Percentiles rank a stretch among this genome's conserved stretches.
Conservation (phyloP, 2,797 vertebrate species). For the Alectoris magna region DNA sequence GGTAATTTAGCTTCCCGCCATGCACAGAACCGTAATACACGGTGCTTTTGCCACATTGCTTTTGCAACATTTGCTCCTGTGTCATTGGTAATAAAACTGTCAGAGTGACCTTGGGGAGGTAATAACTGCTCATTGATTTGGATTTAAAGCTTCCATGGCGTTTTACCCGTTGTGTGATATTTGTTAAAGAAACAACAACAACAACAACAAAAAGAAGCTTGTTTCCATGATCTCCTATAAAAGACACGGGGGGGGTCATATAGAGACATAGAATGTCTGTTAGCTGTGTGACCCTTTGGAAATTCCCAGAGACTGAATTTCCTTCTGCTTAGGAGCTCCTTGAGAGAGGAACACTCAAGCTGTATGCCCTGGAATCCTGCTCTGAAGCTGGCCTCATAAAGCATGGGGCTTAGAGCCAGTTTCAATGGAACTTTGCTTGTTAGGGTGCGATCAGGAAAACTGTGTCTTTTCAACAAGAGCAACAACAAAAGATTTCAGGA, state of each 20-base stretch:
- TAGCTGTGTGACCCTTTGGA: neutral
- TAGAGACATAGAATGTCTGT: neutral
- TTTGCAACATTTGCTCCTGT: constrained; percentile 19
- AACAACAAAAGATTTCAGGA: neutral
- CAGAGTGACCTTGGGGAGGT: constrained; percentile 7
- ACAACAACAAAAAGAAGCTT: neutral
- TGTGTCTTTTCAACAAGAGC: neutral
- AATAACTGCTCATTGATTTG: constrained; percentile 31
- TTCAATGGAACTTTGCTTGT: neutral
- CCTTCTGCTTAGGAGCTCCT: neutral
- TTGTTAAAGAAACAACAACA: neutral
- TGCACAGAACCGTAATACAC: neutral
- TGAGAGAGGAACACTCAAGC: neutral
- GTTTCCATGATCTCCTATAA: neutral
- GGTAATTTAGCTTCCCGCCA: constrained; percentile 43
- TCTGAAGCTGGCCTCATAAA: neutral
- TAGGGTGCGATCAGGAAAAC: neutral
- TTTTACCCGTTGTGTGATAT: neutral
- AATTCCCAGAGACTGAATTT: neutral
- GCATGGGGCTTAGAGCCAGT: neutral
- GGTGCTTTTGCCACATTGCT: constrained; percentile 30
- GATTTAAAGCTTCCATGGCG: neutral
- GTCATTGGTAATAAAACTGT: constrained; percentile 39
- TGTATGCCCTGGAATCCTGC: neutral
- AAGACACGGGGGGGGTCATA: neutral